Evolutionary conservation across 1,140 invertebrate species (phyloP).

Genomic region (Harlomillsia oculata): DNA sequence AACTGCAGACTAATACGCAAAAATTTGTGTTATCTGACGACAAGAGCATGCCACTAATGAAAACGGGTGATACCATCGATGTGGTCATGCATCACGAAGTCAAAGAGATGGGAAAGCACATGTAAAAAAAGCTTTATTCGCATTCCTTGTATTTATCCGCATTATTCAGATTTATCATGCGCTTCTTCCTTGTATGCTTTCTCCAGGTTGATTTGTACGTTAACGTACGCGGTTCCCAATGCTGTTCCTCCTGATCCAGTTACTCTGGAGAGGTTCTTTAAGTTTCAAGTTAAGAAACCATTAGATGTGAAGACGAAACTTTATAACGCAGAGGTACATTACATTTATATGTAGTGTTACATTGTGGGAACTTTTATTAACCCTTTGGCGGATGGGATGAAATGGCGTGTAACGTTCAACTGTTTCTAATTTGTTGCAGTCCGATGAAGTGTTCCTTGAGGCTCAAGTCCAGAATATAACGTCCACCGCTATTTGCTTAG

Average conservation of each 20-base stretch:
- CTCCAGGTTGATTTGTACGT: conserved; percentile 85
- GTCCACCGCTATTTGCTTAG: conserved; percentile 73
- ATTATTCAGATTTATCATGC: conserved; percentile 3
- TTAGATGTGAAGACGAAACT: conserved; percentile 98
- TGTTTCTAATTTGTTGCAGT: conserved; percentile 50
- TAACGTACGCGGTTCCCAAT: conserved; percentile 62
- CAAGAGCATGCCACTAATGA: conserved; percentile 46
- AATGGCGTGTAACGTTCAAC: no score
- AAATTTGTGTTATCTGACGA: conserved; percentile 57
- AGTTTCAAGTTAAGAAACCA: conserved; percentile 96
- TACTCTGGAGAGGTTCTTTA: conserved; percentile 89
- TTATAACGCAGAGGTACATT: conserved; percentile 83
- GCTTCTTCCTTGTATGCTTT: conserved; percentile 32
- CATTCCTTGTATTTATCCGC: neutral
- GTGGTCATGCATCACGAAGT: conserved; percentile 96
- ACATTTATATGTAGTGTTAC: no score
- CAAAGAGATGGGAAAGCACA: conserved; percentile 93
- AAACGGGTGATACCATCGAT: conserved; percentile 79
- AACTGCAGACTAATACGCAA: conserved; percentile 84
- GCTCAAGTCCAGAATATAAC: conserved; percentile 95
- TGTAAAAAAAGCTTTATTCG: conserved; percentile 50
- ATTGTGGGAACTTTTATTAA: neutral
- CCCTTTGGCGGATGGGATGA: no score
- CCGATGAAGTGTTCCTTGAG: conserved; percentile 93
- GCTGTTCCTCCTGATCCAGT: conserved; percentile 47